These are phyloP conservation scores for Germaria angustata DNA, from an alignment of 2,888 invertebrate species.

Conservation along the genomic window DNA sequence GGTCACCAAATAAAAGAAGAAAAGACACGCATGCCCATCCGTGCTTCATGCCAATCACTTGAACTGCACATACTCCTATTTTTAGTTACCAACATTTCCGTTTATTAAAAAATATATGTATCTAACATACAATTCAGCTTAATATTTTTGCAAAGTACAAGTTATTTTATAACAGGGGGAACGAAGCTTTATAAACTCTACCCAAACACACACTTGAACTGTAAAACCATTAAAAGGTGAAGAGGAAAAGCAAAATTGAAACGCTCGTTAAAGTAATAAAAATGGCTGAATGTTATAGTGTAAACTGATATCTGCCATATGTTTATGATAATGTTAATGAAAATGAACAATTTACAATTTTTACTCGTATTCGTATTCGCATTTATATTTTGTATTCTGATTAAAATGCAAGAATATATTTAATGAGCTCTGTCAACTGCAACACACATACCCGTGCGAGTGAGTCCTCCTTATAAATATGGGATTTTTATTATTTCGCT, in stretches of 20 bases:
- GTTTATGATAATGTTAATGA: conserved; percentile 53
- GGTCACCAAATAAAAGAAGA: too few relatives aligned
- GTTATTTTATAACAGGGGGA: conserved; percentile 13
- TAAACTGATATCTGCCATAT: conserved; percentile 63
- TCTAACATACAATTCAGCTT: conserved; percentile 25
- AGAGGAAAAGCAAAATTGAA: conserved; percentile 5
- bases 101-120: conserved; percentile 16
- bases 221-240: conserved; percentile 3
- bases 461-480: conserved; percentile 47
- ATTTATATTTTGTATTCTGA: conserved; percentile 39
- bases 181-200: conserved; percentile 19
- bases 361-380: conserved; percentile 20
- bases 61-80: not conserved
- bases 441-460: too few relatives aligned
- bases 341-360: conserved; percentile 57
- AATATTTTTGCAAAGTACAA: conserved; percentile 6
- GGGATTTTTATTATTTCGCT: conserved; percentile 42
- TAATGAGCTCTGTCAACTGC: conserved; percentile 56
- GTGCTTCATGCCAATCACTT: not conserved
- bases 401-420: conserved; percentile 56
- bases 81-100: not conserved
- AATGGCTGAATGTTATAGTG: conserved; percentile 66
- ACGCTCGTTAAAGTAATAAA: conserved; percentile 57
- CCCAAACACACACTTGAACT: conserved; percentile 23
- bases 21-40: not conserved